Conservation (phyloP, 2,113 vertebrate species). For the Eonycteris spelaea region DNA sequence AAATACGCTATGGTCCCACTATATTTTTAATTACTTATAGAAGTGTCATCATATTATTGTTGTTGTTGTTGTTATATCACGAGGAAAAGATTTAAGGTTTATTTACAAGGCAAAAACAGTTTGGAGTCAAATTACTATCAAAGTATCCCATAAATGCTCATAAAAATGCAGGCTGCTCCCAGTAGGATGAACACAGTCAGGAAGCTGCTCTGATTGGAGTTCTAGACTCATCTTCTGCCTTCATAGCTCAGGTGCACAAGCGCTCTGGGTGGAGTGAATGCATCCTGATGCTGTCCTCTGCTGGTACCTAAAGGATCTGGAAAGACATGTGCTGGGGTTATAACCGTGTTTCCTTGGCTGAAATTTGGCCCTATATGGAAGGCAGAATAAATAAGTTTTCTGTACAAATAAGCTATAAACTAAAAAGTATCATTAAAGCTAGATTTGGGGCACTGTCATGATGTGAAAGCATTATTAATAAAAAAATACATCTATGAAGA, state of each 20-base stretch:
- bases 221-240: not conserved
- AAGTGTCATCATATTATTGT: not conserved
- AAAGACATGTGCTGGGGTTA: not conserved
- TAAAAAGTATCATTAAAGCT: not conserved
- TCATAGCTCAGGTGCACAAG: rapidly evolving
- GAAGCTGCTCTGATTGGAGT: not conserved
- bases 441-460: not conserved
- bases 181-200: not conserved
- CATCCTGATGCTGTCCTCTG: not conserved
- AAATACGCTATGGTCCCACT: not conserved
- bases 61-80: not conserved
- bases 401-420: not conserved
- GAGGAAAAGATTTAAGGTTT: not conserved
- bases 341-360: not conserved
- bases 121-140: not conserved
- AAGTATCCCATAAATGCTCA: not conserved
- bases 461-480: not conserved
- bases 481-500: not conserved
- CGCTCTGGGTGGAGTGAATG: not conserved
- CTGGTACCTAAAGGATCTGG: not conserved
- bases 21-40: not conserved
- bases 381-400: not conserved
- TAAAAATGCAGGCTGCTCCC: not conserved
- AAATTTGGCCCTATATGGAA: not conserved
- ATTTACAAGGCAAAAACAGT: not conserved